Percentiles rank a stretch among this genome's conserved stretches.
Evolutionary conservation across 1,140 invertebrate species (phyloP).

Genomic region (Colletes gigas): DNA sequence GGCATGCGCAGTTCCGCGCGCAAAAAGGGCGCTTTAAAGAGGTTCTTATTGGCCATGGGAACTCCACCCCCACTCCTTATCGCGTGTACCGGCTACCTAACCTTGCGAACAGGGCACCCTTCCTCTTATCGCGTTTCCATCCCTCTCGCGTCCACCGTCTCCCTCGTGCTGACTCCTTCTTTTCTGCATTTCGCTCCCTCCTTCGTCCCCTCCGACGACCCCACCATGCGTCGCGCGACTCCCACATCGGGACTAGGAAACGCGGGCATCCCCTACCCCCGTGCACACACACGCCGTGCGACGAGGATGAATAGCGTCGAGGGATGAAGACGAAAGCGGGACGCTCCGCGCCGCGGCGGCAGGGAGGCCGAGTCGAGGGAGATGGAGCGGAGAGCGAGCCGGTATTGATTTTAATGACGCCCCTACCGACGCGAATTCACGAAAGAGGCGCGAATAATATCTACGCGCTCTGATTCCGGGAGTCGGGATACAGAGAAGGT

Average conservation of each 20-base stretch:
- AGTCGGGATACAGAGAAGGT: conserved; percentile 10
- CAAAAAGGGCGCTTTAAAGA: conserved; percentile 79
- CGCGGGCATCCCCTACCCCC: conserved; percentile 53
- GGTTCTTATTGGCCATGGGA: conserved; percentile 80
- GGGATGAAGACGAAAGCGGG: conserved; percentile 46
- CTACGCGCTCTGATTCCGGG: conserved; percentile 69
- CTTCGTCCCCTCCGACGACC: conserved; percentile 20
- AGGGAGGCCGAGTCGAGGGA: conserved; percentile 53
- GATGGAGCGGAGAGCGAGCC: conserved; percentile 71
- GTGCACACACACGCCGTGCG: conserved; percentile 5
- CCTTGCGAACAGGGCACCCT: conserved; percentile 65
- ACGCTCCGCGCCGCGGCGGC: not conserved
- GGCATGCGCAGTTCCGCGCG: conserved; percentile 75
- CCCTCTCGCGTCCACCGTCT: conserved; percentile 29
- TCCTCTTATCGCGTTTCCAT: conserved; percentile 70
- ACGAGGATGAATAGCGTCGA: conserved; percentile 46
- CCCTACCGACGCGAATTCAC: conserved; percentile 75
- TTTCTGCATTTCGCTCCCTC: conserved; percentile 48
- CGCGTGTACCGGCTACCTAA: conserved; percentile 72
- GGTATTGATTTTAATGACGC: conserved; percentile 82
- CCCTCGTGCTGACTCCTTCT: conserved; percentile 43
- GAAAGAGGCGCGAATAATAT: conserved; percentile 76
- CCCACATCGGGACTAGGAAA: conserved; percentile 36
- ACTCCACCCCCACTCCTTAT: conserved; percentile 70
- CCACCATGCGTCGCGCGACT: conserved; percentile 50